Evolutionary conservation across 2,113 vertebrate species (phyloP), one percentile per base, ranked within the genome.

Genomic region (Dunckerocampus dactyliophorus): DNA sequence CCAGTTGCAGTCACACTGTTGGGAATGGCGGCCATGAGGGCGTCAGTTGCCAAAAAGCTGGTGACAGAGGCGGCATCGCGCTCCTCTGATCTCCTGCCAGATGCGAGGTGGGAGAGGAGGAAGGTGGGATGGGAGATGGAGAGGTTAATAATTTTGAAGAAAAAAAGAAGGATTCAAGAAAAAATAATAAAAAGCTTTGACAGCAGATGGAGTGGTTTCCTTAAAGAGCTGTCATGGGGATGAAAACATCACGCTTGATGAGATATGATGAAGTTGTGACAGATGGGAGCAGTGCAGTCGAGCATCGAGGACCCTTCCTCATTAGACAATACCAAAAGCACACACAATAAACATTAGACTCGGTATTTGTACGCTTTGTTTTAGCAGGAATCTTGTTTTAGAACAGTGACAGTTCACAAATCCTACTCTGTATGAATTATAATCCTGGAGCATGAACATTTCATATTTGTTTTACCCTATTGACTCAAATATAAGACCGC

Each of bases 201-300:
- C 69, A 85, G 72, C 87, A 82, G 85, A 84, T 83, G 79, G 80
- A 79, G 64, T 46, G 70, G 48, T 75, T 83, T 83, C 76, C 79
- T 82, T 82, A 79, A 82, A 78, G 75, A 84, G 64, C 76, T 62
- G 66, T 79, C 65, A 21, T 76, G 72, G 69, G 77, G 72, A 67
- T 75, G 10, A 6, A 65, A 72, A 68, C 74, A 77, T 73, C 78
- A 59, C 20, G 67, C 57, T 17, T 64, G 72, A 77, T 79, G 62
- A n/a, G 51, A 53, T 34, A 69, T 60, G 73, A 84, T 84, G 82
- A 79, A 77, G 75, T 75, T 24, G 58, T 80, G 77, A 80, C 87
- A 84, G 84, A 87, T 86, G 85, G 82, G 67, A 82, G 78, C 79
- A 70, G 69, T 55, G 60, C 63, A 76, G 79, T 69, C 68, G 66